These are phyloP conservation scores for Tinamus guttatus DNA, from an alignment of 2,113 vertebrate species.

Conservation along the genomic window DNA sequence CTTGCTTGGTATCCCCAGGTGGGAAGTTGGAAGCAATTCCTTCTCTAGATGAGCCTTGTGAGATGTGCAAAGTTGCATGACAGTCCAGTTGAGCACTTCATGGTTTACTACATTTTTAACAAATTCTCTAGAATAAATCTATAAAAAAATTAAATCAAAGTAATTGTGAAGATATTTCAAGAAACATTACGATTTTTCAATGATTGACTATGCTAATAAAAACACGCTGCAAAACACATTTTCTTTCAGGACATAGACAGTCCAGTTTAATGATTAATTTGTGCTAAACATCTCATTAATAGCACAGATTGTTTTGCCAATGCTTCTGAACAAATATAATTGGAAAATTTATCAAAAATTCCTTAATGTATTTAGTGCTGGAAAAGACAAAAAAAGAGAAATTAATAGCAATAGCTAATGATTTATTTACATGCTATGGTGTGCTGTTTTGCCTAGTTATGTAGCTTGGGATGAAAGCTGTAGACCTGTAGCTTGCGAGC, in stretches of 20 bases:
- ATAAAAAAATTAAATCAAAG: not conserved
- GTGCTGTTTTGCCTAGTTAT: not conserved
- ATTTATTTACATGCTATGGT: constrained; percentile 20
- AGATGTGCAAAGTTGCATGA: not conserved
- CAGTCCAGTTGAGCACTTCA: not conserved
- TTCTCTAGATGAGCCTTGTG: not conserved
- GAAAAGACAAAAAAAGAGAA: constrained; percentile 18
- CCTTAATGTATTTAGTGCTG: constrained; percentile 33
- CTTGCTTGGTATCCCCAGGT: not conserved
- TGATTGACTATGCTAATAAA: constrained; percentile 15
- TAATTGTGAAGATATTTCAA: constrained; percentile 2
- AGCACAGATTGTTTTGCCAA: constrained; percentile 60
- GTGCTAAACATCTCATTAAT: constrained; percentile 60
- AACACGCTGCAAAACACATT: constrained; percentile 9
- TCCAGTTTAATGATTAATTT: constrained; percentile 61
- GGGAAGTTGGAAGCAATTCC: not conserved
- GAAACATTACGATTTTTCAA: not conserved
- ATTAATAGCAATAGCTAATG: not conserved
- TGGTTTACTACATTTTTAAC: not conserved
- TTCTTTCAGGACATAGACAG: not conserved
- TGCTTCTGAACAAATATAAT: constrained; percentile 65
- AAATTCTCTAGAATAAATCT: not conserved
- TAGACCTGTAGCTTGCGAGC: not conserved
- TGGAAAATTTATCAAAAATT: constrained; percentile 68
- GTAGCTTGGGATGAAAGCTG: not conserved